Percentiles rank a stretch among this genome's conserved stretches.
Evolutionary conservation across 2,113 vertebrate genomes (phyloP).

Genomic region (Pluvianellus socialis): DNA sequence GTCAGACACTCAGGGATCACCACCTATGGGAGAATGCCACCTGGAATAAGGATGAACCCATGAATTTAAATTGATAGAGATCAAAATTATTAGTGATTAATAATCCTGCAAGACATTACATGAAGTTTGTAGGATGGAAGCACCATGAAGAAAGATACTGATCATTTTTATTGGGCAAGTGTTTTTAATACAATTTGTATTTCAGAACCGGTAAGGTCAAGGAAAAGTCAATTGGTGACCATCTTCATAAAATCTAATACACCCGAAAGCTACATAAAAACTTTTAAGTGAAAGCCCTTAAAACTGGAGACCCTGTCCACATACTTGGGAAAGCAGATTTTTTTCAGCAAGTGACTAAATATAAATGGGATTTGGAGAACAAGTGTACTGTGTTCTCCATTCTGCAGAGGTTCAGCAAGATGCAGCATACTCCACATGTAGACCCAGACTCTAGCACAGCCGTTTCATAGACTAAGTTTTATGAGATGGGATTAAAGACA

Average conservation of each 20-base stretch:
- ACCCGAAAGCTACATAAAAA: neutral
- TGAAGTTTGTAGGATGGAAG: neutral
- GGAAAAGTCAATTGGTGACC: neutral
- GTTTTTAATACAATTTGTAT: neutral
- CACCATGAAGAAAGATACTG: neutral
- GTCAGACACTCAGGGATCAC: neutral
- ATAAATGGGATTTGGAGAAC: neutral
- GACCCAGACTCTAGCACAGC: neutral
- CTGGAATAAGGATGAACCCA: neutral
- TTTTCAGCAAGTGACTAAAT: neutral
- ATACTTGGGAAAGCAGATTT: neutral
- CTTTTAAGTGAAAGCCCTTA: neutral
- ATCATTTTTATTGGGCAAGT: neutral
- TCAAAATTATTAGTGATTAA: neutral
- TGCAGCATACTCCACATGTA: fast-evolving
- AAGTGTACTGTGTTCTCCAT: neutral
- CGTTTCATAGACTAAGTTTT: neutral
- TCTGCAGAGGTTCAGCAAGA: neutral
- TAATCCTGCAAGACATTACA: neutral
- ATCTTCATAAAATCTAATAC: neutral
- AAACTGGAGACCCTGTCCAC: neutral
- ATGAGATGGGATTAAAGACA: neutral
- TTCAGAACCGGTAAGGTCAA: neutral
- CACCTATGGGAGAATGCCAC: neutral
- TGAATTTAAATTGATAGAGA: neutral